Evolutionary conservation across 2,888 invertebrate species (phyloP).

Genomic region (Papilio demoleus): DNA sequence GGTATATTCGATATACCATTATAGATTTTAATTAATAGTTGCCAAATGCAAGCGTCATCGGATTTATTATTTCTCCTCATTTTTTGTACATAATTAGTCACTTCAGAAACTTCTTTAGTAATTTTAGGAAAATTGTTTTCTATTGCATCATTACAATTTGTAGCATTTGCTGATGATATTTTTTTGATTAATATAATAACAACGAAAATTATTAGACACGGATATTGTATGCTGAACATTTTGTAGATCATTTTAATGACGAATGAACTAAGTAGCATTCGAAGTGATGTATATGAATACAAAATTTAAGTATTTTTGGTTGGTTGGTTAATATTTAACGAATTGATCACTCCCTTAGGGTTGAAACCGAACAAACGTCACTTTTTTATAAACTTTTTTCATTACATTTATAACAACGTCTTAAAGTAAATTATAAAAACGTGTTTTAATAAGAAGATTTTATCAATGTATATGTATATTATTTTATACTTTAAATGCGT

Average conservation of each 20-base stretch:
- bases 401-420: no score
- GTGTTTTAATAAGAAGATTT: no score
- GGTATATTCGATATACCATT: constrained; percentile 70
- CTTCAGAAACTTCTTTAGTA: constrained; percentile 59
- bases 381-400: not conserved
- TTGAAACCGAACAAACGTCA: not conserved
- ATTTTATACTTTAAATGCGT: no score
- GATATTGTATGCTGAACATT: not conserved
- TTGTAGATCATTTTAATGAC: not conserved
- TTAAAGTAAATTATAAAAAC: no score
- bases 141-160: constrained; percentile 61
- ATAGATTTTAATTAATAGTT: constrained; percentile 59
- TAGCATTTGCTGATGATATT: constrained; percentile 37
- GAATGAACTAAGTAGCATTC: no score
- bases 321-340: no score
- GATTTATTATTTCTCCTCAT: constrained; percentile 62
- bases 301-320: no score
- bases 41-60: constrained; percentile 68
- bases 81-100: constrained; percentile 67
- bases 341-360: constrained; percentile 8
- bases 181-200: constrained; percentile 32
- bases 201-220: not conserved
- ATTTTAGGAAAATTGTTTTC: constrained; percentile 56
- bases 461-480: no score
- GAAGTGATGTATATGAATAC: no score